Percentiles rank a stretch among this genome's conserved stretches.
These are phyloP conservation scores for Hedya salicella DNA, from an alignment of 2,888 invertebrate genomes.

Conservation along the genomic window DNA sequence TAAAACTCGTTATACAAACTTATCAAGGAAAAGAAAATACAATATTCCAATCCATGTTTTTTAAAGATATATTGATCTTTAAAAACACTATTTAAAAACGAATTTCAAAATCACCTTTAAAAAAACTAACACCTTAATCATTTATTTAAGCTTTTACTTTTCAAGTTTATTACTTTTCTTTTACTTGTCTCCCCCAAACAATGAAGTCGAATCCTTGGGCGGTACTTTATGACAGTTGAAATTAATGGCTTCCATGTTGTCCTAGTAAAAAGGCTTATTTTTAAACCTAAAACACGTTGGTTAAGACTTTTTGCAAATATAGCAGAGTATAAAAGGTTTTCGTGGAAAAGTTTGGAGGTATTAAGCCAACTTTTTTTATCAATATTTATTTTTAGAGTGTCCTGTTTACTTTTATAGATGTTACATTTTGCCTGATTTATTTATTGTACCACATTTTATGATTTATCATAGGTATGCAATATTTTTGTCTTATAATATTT, in stretches of 20 bases:
- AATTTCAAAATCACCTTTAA: too few species aligned
- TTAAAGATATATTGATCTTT: too few species aligned
- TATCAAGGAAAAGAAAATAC: too few species aligned
- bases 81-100: too few species aligned
- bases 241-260: constrained; percentile 8
- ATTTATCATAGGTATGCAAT: too few species aligned
- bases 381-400: constrained; percentile 1
- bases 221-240: constrained; percentile 26
- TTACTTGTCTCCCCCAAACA: constrained; percentile 13
- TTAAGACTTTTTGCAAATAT: not conserved
- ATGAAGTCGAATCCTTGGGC: constrained; percentile 12
- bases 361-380: constrained; percentile 3
- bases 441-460: not conserved
- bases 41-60: too few species aligned
- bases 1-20: too few species aligned
- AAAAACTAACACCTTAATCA: constrained; percentile 12
- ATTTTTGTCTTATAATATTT: too few species aligned
- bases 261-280: not conserved
- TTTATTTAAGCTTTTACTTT: constrained; percentile 13
- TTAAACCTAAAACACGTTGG: not conserved
- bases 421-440: not conserved
- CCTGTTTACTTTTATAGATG: not conserved
- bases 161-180: not conserved
- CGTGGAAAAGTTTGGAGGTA: constrained; percentile 12
- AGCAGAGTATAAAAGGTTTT: not conserved